phyloP scores from a whole-genome alignment of 2,113 vertebrate species.

The Nycticryphes semicollaris region DNA sequence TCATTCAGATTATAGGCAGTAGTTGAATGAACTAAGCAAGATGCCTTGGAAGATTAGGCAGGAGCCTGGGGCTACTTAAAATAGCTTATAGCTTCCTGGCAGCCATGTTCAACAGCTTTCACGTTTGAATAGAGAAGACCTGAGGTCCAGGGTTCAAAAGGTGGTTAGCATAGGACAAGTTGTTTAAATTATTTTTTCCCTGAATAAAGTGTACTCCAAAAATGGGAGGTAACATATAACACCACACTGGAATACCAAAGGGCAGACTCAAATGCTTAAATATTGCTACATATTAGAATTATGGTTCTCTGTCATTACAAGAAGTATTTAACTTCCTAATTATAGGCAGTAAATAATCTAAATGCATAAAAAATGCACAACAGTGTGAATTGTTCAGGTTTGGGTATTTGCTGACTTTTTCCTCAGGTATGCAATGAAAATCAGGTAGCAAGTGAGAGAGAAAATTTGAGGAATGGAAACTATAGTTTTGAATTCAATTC shows the following conservation, averaged over 20 bases:
- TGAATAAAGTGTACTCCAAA: background rate
- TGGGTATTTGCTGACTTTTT: background rate
- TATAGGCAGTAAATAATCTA: background rate
- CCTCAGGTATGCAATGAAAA: background rate
- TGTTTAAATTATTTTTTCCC: background rate
- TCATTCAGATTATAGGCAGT: background rate
- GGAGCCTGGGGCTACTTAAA: background rate
- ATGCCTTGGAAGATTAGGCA: background rate
- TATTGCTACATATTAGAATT: background rate
- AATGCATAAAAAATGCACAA: background rate
- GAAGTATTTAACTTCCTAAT: background rate
- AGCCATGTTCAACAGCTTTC: background rate
- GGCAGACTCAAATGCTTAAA: background rate
- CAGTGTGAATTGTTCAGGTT: background rate
- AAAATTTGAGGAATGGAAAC: background rate
- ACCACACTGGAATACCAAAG: background rate
- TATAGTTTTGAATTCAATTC: background rate
- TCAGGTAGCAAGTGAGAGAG: background rate
- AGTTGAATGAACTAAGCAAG: background rate
- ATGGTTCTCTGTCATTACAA: background rate
- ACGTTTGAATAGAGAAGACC: background rate
- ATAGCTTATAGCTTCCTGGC: background rate
- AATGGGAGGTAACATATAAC: background rate
- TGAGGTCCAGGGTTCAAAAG: constrained; percentile 6
- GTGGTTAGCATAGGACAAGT: background rate